Base-by-base conservation (phyloP, 2,797 vertebrate genomes). In the Falco berigora region DNA sequence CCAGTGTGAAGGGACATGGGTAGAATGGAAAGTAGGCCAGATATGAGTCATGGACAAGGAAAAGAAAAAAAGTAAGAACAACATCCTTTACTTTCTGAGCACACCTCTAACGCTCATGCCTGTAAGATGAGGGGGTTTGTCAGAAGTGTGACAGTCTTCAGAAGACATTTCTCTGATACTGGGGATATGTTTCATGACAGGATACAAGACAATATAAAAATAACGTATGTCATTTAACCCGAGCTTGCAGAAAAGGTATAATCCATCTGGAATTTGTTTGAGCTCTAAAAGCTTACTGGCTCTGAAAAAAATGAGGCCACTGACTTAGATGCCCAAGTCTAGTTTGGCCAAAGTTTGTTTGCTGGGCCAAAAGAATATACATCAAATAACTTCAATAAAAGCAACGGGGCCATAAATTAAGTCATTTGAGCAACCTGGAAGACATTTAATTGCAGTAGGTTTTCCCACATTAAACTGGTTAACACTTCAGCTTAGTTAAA, bases 51-150 rank as follows among this genome's bases (percentile, higher is more conserved):
- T 32, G 74, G 42, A 21, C 36, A 68, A 62, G 52, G 21, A 34
- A 59, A 49, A 53, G 10, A 49, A 49, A 50, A 75, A 44, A 59
- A 38, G 18, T 5, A 61, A 18, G 14, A 69, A n/a, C 14, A 46
- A 50, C 21, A 23, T 44, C 30, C 30, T 66, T 47, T 3, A 2
- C n/a, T 82, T 92, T 64, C 52, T 66, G 24, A 71, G 30, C 24
- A 30, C 1, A 1, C n/a, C 22, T 47, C 46, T 62, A 27, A 28
- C 0, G 2, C 18, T 42, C 59, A 21, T 4, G 18, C 40, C 69
- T 81, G 24, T 19, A 47, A 72, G 40, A 66, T 40, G 9, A 61
- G 34, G 20, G 38, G 32, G 38, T 53, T 42, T 83, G 59, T 30
- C 72, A 20, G 21, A 56, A 62, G 28, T 1, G 19, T 34, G 18